A percentile compares a stretch with the other conserved stretches of the same genome.
These are phyloP conservation scores for Andrena fulva DNA, from an alignment of 2,888 invertebrate genomes.

Conservation along the genomic window DNA sequence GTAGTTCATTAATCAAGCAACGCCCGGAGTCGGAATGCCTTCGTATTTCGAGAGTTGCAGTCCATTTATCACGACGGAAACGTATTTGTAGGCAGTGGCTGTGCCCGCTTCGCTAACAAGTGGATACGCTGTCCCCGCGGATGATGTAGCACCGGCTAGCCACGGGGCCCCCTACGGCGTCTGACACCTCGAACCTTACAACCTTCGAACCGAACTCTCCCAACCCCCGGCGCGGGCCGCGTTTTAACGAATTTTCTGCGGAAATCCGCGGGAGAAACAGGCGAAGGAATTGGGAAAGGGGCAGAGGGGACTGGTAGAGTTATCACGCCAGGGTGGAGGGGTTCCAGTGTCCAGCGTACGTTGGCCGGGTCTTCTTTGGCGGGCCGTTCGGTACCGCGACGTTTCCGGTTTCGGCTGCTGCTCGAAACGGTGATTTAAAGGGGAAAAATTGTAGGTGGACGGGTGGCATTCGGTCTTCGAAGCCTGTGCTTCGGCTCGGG, in stretches of 20 bases:
- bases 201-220: constrained; percentile 74
- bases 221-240: constrained; percentile 53
- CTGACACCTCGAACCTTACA: constrained; percentile 83
- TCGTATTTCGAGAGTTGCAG: constrained; percentile 83
- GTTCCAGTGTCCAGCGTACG: background rate
- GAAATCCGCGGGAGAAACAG: constrained; percentile 30
- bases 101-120: constrained; percentile 83
- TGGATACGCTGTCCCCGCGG: constrained; percentile 83
- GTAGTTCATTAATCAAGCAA: constrained; percentile 84
- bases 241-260: constrained; percentile 67
- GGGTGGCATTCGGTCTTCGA: constrained; percentile 42
- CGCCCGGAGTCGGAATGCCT: constrained; percentile 83
- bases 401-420: constrained; percentile 45
- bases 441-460: background rate
- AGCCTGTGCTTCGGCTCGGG: background rate
- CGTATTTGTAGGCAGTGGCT: constrained; percentile 83
- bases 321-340: background rate
- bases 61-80: constrained; percentile 83
- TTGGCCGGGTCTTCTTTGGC: background rate
- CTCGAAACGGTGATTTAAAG: constrained; percentile 30
- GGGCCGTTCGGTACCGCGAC: background rate
- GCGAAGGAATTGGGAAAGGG: too few relatives aligned
- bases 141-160: constrained; percentile 83
- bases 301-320: background rate
- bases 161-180: constrained; percentile 82